Evolutionary conservation across 2,113 vertebrate genomes (phyloP), one percentile per base, ranked within the genome.

Genomic region (Opisthocomus hoazin): DNA sequence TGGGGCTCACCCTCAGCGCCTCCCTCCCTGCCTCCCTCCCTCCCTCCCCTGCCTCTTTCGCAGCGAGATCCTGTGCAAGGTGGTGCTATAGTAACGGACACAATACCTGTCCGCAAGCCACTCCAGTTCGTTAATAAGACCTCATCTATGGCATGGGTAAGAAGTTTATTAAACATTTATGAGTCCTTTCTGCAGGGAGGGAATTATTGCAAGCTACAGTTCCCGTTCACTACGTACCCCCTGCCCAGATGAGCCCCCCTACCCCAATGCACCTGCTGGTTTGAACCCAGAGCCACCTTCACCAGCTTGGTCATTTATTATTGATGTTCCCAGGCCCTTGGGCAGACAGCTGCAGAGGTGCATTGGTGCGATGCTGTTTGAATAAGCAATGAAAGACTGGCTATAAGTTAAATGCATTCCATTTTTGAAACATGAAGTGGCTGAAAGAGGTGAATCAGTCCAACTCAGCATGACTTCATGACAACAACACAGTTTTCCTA

Each of bases 31-130:
- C 81, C 65, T 75, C n/a, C 50, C 41, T 53, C 77, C 41, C 80
- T 89, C 95, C 96, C 89, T 96, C 95, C 65, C 74, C 83, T 74
- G 81, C 50, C 56, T 95, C 88, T 71, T 76, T 64, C 87, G 45
- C 89, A n/a, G 11, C 61, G 1, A 76, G 93, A 94, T 95, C 85
- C 97, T 90, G 88, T 95, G 94, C 95, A 90, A 97, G 96, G 94
- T 95, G 96, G 96, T 97, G 96, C 97, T 98, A 97, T 97, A 98
- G 98, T 97, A 98, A 98, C 98, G 32, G 61, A 96, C 95, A 97
- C 94, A 94, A 96, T 97, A 97, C 97, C 97, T 98, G 97, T 97
- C 97, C 97, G 95, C 97, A 45, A 54, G 93, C 94, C 54, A 60
- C 95, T 96, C 82, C 70, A n/a, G 54, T 92, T 96, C 89, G 48